Percentiles rank a stretch among this genome's conserved stretches.
These are phyloP conservation scores for Sebastes trivittatus DNA, from an alignment of 2,797 vertebrate genomes.

Conservation along the genomic window DNA sequence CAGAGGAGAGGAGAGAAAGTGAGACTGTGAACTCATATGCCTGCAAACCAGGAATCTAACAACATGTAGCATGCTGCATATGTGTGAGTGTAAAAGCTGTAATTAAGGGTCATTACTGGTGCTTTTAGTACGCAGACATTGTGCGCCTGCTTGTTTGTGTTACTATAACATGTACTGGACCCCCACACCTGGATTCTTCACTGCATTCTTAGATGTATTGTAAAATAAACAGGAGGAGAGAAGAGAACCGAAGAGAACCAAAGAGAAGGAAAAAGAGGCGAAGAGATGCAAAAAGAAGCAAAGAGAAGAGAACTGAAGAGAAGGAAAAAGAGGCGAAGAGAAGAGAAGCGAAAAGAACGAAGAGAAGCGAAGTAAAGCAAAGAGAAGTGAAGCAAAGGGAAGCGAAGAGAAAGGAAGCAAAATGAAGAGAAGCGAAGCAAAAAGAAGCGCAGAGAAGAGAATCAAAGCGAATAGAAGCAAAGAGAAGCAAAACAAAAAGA, in stretches of 20 bases:
- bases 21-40: not conserved
- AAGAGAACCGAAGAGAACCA: not conserved
- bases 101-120: constrained; percentile 51
- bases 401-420: too few species aligned
- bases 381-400: too few species aligned
- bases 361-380: too few species aligned
- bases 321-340: too few species aligned
- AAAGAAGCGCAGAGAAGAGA: too few species aligned
- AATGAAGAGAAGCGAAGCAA: not conserved
- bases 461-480: too few species aligned
- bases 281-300: not conserved
- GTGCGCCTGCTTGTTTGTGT: constrained; percentile 15
- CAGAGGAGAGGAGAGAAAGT: constrained; percentile 14
- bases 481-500: too few species aligned
- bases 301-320: not conserved
- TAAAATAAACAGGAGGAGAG: not conserved
- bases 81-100: constrained; percentile 25
- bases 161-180: not conserved
- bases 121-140: constrained; percentile 14
- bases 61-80: constrained; percentile 1
- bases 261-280: not conserved
- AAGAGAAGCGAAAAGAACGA: too few species aligned
- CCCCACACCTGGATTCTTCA: constrained; percentile 26
- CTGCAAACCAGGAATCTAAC: constrained; percentile 22
- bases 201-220: not conserved